A percentile compares a stretch with the other conserved stretches of the same genome.
phyloP scores from a whole-genome alignment of 2,888 invertebrate genomes.

The Mesorhabditis belari region DNA sequence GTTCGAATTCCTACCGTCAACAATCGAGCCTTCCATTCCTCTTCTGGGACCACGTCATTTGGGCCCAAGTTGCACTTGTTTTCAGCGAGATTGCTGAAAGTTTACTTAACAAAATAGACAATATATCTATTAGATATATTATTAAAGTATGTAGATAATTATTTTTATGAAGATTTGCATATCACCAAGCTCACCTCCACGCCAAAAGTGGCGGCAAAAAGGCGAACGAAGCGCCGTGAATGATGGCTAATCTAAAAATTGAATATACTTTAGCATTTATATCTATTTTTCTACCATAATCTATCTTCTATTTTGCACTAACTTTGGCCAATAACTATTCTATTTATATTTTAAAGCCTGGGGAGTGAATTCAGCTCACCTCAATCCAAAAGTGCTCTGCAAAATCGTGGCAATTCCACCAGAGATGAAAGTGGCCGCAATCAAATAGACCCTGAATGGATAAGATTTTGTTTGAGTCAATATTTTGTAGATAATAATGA shows the following conservation, averaged over 20 bases:
- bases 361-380: too few relatives aligned
- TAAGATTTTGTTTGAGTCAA: background rate
- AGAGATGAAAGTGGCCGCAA: constrained; percentile 44
- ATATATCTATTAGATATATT: too few relatives aligned
- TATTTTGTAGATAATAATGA: too few relatives aligned
- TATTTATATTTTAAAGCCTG: too few relatives aligned
- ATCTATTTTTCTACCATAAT: background rate
- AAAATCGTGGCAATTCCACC: constrained; percentile 42
- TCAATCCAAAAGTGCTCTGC: constrained; percentile 42
- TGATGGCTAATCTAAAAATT: constrained; percentile 32
- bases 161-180: constrained; percentile 19
- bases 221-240: constrained; percentile 46
- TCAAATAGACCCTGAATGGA: constrained; percentile 23
- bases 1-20: background rate
- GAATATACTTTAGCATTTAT: background rate
- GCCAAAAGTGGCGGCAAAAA: constrained; percentile 45
- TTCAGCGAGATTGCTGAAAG: background rate
- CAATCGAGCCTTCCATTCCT: background rate
- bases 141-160: too few relatives aligned
- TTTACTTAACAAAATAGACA: too few relatives aligned
- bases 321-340: too few relatives aligned
- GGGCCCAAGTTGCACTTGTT: background rate
- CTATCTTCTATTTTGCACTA: too few relatives aligned
- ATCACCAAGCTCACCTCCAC: constrained; percentile 26
- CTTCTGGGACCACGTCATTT: background rate